A percentile compares a stretch with the other conserved stretches of the same genome.
phyloP scores from a whole-genome alignment of 2,888 invertebrate species.

The Dolomedes plantarius region DNA sequence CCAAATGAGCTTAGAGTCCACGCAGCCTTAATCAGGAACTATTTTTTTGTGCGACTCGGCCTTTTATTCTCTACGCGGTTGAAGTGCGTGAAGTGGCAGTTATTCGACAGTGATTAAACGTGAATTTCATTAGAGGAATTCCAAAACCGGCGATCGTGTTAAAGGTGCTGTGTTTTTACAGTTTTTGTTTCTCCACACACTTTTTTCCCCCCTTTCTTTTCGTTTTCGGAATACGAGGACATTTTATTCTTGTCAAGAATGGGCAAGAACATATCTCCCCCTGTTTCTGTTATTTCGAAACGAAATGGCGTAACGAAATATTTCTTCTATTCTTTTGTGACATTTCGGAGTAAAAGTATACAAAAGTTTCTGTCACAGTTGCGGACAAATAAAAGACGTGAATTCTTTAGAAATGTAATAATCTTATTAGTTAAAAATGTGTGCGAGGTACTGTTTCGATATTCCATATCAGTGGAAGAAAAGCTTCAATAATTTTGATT shows the following conservation, averaged over 20 bases:
- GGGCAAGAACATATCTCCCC: too few species aligned
- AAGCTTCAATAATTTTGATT: too few species aligned
- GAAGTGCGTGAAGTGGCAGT: constrained; percentile 50
- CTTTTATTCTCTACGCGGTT: constrained; percentile 22
- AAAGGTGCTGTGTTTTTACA: not conserved
- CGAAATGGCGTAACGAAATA: too few species aligned
- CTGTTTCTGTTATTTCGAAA: too few species aligned
- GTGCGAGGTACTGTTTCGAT: too few species aligned
- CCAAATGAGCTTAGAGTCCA: constrained; percentile 58
- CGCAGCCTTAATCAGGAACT: constrained; percentile 43
- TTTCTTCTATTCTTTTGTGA: too few species aligned
- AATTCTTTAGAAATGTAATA: too few species aligned
- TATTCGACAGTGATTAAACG: constrained; percentile 60
- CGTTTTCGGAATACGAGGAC: not conserved
- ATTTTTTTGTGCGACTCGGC: constrained; percentile 29
- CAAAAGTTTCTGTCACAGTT: too few species aligned
- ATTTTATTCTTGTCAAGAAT: not conserved
- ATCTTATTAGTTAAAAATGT: too few species aligned
- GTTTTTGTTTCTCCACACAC: not conserved
- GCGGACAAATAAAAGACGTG: too few species aligned
- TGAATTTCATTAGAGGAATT: constrained; percentile 64
- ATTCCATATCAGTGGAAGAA: too few species aligned
- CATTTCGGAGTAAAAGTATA: too few species aligned
- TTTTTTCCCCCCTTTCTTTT: not conserved
- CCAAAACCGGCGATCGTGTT: not conserved